Evolutionary conservation across 1,140 invertebrate species (phyloP).

Genomic region (Cryptotermes secundus): DNA sequence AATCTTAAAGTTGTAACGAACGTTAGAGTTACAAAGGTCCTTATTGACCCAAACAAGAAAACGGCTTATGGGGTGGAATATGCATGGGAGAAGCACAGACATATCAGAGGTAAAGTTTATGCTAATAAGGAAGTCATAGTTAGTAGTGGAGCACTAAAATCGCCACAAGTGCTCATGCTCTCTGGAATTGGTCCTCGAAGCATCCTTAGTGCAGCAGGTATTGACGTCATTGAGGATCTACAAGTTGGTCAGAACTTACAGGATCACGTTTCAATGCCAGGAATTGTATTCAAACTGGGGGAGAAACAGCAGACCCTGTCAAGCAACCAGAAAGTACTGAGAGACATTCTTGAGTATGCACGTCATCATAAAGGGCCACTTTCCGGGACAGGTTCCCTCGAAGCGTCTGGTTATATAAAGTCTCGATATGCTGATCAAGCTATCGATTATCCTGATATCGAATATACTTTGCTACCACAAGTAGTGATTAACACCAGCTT

Average conservation of each 20-base stretch:
- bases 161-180: slow-evolving; percentile 47
- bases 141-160: slow-evolving; percentile 42
- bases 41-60: slow-evolving; percentile 50
- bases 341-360: not conserved
- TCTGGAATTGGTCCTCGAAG: slow-evolving; percentile 50
- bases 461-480: not conserved
- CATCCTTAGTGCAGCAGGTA: slow-evolving; percentile 40
- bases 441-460: slow-evolving; percentile 4
- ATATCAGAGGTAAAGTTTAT: not conserved
- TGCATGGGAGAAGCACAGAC: slow-evolving; percentile 43
- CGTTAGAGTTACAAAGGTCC: too few species aligned
- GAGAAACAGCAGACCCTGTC: not conserved
- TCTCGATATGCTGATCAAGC: not conserved
- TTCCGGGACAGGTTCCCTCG: not conserved
- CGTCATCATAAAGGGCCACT: not conserved
- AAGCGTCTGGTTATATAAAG: not conserved
- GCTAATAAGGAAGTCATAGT: slow-evolving; percentile 46
- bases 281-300: not conserved
- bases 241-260: slow-evolving; percentile 80
- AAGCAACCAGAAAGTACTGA: not conserved
- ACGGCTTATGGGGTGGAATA: slow-evolving; percentile 67
- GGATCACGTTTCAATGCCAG: slow-evolving; percentile 61
- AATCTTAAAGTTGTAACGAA: too few species aligned
- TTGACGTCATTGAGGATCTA: slow-evolving; percentile 58
- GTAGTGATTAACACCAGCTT: not conserved